phyloP scores from a whole-genome alignment of 2,113 vertebrate genomes.

The Chlorocebus sabaeus region DNA sequence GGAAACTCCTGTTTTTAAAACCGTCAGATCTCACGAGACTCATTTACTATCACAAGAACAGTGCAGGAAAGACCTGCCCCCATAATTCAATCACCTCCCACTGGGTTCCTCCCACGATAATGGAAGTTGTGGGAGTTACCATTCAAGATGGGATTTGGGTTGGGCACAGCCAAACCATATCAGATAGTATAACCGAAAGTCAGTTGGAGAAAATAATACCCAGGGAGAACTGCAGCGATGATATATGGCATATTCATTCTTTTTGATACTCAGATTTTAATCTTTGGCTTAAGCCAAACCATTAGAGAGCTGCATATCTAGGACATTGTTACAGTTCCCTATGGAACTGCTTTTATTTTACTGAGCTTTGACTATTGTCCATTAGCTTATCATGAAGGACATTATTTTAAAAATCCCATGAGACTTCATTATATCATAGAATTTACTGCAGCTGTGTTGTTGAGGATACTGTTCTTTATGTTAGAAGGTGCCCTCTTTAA shows the following conservation, averaged over 20 bases:
- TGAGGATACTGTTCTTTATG: background rate
- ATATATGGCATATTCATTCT: background rate
- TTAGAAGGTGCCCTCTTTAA: slow-evolving; percentile 22
- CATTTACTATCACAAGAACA: too few species aligned
- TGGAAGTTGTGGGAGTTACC: too few species aligned
- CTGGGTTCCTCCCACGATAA: too few species aligned
- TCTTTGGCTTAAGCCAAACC: slow-evolving; percentile 32
- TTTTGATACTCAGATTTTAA: slow-evolving; percentile 52
- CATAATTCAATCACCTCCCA: too few species aligned
- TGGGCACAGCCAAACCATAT: too few species aligned
- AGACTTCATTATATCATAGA: slow-evolving; percentile 28
- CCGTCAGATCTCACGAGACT: too few species aligned
- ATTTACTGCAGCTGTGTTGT: slow-evolving; percentile 34
- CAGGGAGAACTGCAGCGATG: background rate
- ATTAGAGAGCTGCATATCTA: background rate
- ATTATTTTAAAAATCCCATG: slow-evolving; percentile 48
- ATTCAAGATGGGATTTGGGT: too few species aligned
- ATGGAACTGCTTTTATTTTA: slow-evolving; percentile 56
- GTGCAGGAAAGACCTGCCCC: too few species aligned
- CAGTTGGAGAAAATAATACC: slow-evolving; percentile 31
- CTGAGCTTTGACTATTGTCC: slow-evolving; percentile 50
- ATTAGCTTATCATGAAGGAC: slow-evolving; percentile 49
- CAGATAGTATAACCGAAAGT: slow-evolving; percentile 12
- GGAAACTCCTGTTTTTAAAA: too few species aligned
- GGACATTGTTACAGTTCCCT: slow-evolving; percentile 1